A percentile compares a stretch with the other conserved stretches of the same genome.
These are phyloP conservation scores for Macquaria ambigua DNA, from an alignment of 2,113 vertebrate genomes.

Conservation along the genomic window DNA sequence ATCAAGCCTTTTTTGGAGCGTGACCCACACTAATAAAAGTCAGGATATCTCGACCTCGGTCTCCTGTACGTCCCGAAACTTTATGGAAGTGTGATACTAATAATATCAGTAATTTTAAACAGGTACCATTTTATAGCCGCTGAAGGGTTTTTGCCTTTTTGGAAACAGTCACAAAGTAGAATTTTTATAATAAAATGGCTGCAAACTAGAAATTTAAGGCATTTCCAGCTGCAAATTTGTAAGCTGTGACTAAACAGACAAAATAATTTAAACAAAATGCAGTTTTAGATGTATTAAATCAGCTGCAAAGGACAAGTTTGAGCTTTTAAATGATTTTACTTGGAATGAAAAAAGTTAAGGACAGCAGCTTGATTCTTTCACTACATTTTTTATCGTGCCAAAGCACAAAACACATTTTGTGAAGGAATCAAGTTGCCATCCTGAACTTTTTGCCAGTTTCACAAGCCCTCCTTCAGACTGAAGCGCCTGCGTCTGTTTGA, in stretches of 20 bases:
- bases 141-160: not conserved
- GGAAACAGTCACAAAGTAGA: not conserved
- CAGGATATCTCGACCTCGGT: too few species aligned
- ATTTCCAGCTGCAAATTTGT: not conserved
- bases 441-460: not conserved
- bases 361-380: not conserved
- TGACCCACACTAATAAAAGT: not conserved
- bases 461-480: not conserved
- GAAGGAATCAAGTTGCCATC: not conserved
- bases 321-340: not conserved
- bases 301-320: not conserved
- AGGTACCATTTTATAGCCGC: not conserved
- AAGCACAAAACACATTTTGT: not conserved
- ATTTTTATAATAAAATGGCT: not conserved
- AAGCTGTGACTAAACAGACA: not conserved
- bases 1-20: not conserved
- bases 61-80: too few species aligned
- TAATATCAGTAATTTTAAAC: not conserved
- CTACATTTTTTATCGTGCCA: not conserved
- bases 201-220: not conserved
- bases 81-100: not conserved
- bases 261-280: not conserved
- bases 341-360: not conserved
- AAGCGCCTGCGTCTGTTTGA: not conserved
- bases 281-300: not conserved